Percentiles rank a stretch among this genome's conserved stretches.
These are phyloP conservation scores for Pomacea maculata DNA, from an alignment of 1,140 invertebrate species.

Conservation along the genomic window DNA sequence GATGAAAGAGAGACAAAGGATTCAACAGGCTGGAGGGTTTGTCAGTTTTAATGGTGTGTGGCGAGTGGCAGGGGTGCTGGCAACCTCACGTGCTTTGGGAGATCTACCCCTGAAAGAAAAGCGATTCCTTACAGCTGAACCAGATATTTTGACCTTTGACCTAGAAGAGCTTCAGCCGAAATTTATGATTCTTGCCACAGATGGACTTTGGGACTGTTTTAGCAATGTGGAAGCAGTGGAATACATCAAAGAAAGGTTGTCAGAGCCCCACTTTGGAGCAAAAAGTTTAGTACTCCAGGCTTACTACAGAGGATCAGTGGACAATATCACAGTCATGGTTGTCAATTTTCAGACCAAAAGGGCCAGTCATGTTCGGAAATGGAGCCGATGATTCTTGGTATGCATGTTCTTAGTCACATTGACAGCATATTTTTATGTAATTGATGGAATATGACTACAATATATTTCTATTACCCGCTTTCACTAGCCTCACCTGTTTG, in stretches of 20 bases:
- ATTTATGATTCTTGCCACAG: constrained; percentile 91
- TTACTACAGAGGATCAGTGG: constrained; percentile 89
- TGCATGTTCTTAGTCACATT: too few relatives aligned
- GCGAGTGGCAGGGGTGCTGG: constrained; percentile 94
- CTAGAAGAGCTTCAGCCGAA: constrained; percentile 75
- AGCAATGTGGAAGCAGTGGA: constrained; percentile 92
- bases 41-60: constrained; percentile 96
- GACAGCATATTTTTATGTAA: too few relatives aligned
- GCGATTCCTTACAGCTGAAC: constrained; percentile 92
- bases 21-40: constrained; percentile 69
- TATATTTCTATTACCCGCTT: too few relatives aligned
- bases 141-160: constrained; percentile 95
- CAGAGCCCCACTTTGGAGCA: constrained; percentile 87
- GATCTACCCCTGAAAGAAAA: constrained; percentile 95
- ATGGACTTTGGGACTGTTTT: constrained; percentile 96
- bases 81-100: constrained; percentile 92
- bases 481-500: too few relatives aligned
- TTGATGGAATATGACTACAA: too few relatives aligned
- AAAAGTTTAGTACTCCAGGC: constrained; percentile 89
- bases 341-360: constrained; percentile 75
- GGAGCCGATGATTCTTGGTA: constrained; percentile 69
- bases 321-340: constrained; percentile 95
- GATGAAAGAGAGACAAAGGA: constrained; percentile 69
- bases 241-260: constrained; percentile 70
- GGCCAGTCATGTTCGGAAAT: constrained; percentile 18